Base-by-base conservation (phyloP, 2,888 invertebrate genomes). In the Stenodera caucasica region DNA sequence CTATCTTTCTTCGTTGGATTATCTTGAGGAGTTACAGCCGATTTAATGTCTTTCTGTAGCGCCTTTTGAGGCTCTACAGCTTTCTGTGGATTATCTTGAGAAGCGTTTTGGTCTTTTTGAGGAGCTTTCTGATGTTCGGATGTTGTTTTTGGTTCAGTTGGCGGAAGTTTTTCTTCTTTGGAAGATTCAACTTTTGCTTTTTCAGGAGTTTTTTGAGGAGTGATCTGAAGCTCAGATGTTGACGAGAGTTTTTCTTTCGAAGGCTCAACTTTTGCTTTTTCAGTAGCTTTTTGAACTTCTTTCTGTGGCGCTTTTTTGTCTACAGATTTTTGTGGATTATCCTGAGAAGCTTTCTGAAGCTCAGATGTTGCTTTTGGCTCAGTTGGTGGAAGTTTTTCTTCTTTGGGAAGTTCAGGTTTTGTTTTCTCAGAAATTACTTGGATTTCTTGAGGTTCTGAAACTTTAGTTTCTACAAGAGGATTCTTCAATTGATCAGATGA, bases 81-180 rank as follows among this genome's bases (percentile, higher is more conserved):
- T 26, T 26, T 26, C 18, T 18, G 15, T 37, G 14, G 15, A 15
- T 35, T 15, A 6, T 37, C 15, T n/a, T 11, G 2, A 32, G 32
- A 11, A n/a, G n/a, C n/a, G n/a, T 11, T 32, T 7, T 32, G 32
- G 32, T 32, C 9, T 7, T 32, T 7, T 32, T 32, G 32, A 2
- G 32, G 32, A 32, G 2, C 7, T 32, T 32, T 32, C 9, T 4
- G 7, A 32, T 7, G 2, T 32, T 32, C 30, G 30, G 26, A 26
- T 26, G 12, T 12, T 11, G 18, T 45, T 45, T 21, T 2, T 21
- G 21, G n/a, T n/a, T n/a, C n/a, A n/a, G n/a, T n/a, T 21, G 8
- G 2, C 8, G 40, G 18, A 9, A 14, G 35, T 33, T 66, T 61
- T 49, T 67, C 30, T 49, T 60, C 49, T 51, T 70, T 57, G 35